phyloP scores from a whole-genome alignment of 2,113 vertebrate genomes.

The Oenanthe melanoleuca region DNA sequence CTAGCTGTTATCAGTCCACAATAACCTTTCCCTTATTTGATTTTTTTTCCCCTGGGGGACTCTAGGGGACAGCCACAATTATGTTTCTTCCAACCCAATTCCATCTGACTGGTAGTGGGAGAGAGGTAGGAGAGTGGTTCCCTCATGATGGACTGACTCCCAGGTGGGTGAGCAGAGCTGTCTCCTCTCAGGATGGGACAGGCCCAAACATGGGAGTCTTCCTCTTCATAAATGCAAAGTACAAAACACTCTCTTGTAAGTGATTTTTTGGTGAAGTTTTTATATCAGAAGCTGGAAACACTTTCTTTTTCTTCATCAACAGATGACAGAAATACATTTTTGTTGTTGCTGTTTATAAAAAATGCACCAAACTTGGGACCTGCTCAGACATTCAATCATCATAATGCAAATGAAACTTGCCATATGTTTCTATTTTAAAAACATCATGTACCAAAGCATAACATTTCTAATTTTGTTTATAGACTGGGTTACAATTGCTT shows the following conservation, averaged over 20 bases:
- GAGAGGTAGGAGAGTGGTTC: accelerated
- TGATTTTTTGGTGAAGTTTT: neutral
- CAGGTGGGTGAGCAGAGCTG: neutral
- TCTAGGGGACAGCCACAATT: neutral
- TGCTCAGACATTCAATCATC: neutral
- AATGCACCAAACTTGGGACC: neutral
- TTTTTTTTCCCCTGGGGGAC: neutral
- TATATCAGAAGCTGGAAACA: neutral
- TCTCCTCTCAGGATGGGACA: neutral
- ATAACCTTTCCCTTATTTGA: slow-evolving; percentile 45
- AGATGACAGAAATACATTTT: neutral
- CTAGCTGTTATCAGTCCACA: slow-evolving; percentile 41
- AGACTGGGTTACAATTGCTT: neutral
- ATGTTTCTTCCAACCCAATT: neutral
- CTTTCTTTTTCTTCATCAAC: neutral
- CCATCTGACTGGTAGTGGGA: neutral
- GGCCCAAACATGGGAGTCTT: accelerated
- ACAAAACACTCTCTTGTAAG: neutral
- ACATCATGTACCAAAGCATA: neutral
- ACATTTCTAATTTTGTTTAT: neutral
- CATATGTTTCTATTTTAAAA: neutral
- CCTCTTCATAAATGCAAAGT: neutral
- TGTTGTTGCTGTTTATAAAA: neutral
- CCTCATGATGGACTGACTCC: neutral
- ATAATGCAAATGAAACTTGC: neutral